Evolutionary conservation across 2,888 invertebrate species (phyloP), one percentile per base, ranked within the genome.

Genomic region (Xanthia togata): DNA sequence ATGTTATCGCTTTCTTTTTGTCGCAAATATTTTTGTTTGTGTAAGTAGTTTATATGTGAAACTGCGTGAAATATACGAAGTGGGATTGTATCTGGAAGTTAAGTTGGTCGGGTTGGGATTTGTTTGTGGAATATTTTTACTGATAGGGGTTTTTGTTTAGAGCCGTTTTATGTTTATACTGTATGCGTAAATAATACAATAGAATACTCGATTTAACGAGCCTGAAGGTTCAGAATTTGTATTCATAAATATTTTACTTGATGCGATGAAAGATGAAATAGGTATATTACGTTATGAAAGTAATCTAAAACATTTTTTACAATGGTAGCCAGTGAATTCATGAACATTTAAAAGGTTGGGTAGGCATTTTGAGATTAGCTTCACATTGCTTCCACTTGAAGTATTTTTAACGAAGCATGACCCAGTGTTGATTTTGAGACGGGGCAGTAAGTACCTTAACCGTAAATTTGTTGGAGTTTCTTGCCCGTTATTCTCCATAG

Each of bases 21-120:
- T 87, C 76, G 73, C 69, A 86, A 89, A 89, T 91, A 91, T 91
- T 89, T 88, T 88, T 86, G 87, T 89, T 87, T 88, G 82, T 85
- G 82, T 82, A 79, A 81, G 73, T 85, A 76, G 77, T 82, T 86
- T 82, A 73, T 83, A 65, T 81, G 81, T 69, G 78, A 77, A 81
- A 77, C 74, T 79, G 79, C 50, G 73, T 82, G 73, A 79, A 73
- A 81, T 84, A 84, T 83, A 76, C 81, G 82, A 4, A 70, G 68
- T 50, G 64, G 79, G 63, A 79, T 70, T 75, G 71, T 75, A 84
- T 81, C 57, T 79, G 4, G 38, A 70, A 76, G 73, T 77, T 79
- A 67, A 73, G 81, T 86, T 74, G 57, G 41, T 59, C 12, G 72
- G 67, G 59, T 69, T 60, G 69, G 62, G 41, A 55, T 81, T 83